These are phyloP conservation scores for Dynastes grantii DNA, from an alignment of 2,888 invertebrate genomes.

Conservation along the genomic window DNA sequence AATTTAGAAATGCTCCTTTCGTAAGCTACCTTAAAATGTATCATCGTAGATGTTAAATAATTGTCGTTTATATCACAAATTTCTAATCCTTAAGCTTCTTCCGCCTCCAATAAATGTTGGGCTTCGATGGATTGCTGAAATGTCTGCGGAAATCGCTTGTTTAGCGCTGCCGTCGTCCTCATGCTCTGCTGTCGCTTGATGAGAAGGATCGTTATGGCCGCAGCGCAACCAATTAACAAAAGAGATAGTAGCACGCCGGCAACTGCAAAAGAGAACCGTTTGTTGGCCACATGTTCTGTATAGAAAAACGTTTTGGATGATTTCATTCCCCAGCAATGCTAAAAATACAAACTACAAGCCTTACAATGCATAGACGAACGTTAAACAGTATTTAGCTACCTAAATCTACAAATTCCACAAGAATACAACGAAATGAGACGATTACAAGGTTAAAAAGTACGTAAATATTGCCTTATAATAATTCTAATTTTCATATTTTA, in stretches of 20 bases:
- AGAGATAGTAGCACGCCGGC: conserved; percentile 65
- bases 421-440: no score
- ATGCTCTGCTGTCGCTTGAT: conserved; percentile 68
- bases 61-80: conserved; percentile 38
- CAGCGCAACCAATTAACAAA: conserved; percentile 65
- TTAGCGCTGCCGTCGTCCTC: conserved; percentile 67
- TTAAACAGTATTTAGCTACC: no score
- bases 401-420: no score
- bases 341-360: no score
- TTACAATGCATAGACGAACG: no score
- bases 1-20: no score
- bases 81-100: conserved; percentile 62
- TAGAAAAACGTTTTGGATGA: conserved; percentile 6
- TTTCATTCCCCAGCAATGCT: no score
- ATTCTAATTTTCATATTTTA: no score
- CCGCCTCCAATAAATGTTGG: conserved; percentile 68
- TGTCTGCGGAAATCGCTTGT: conserved; percentile 68
- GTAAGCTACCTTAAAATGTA: no score
- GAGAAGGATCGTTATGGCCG: conserved; percentile 65
- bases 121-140: conserved; percentile 67
- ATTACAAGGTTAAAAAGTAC: no score
- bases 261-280: conserved; percentile 61
- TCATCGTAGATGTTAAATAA: background rate
- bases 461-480: no score
- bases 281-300: conserved; percentile 1